Percentiles rank a stretch among this genome's conserved stretches.
These are phyloP conservation scores for Drosophila fuyamai DNA, from an alignment of 1,140 invertebrate genomes.

Conservation along the genomic window DNA sequence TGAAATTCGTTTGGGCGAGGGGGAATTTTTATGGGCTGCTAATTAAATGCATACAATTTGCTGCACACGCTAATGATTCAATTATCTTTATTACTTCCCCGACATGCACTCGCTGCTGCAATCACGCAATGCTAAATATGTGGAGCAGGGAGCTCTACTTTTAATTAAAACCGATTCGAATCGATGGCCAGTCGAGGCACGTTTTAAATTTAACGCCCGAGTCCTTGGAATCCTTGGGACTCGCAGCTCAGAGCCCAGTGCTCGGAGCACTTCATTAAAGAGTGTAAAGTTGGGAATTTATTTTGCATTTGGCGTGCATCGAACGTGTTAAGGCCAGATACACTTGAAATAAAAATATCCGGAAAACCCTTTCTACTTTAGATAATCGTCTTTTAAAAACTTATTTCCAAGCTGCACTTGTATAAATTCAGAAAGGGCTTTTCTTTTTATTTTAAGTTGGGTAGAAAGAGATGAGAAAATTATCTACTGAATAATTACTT, in stretches of 20 bases:
- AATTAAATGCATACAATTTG: slow-evolving; percentile 75
- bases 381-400: no score
- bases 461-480: no score
- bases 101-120: slow-evolving; percentile 38
- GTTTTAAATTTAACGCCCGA: slow-evolving; percentile 72
- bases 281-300: slow-evolving; percentile 74
- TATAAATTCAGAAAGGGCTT: no score
- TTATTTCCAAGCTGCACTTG: no score
- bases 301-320: slow-evolving; percentile 61
- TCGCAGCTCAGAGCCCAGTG: not conserved
- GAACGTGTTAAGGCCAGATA: slow-evolving; percentile 37
- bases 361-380: no score
- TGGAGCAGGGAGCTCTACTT: slow-evolving; percentile 16
- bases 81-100: slow-evolving; percentile 72
- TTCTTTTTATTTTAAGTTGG: no score
- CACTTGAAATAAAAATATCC: no score
- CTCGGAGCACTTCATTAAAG: slow-evolving; percentile 70
- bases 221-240: slow-evolving; percentile 26
- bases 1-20: slow-evolving; percentile 3
- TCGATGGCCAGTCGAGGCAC: slow-evolving; percentile 62
- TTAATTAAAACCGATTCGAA: slow-evolving; percentile 74
- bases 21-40: slow-evolving; percentile 51
- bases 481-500: no score
- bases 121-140: slow-evolving; percentile 55
- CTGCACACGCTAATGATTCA: slow-evolving; percentile 78